These are phyloP conservation scores for Drosophila sp. DNA, from an alignment of 1,140 invertebrate species.

Conservation along the genomic window DNA sequence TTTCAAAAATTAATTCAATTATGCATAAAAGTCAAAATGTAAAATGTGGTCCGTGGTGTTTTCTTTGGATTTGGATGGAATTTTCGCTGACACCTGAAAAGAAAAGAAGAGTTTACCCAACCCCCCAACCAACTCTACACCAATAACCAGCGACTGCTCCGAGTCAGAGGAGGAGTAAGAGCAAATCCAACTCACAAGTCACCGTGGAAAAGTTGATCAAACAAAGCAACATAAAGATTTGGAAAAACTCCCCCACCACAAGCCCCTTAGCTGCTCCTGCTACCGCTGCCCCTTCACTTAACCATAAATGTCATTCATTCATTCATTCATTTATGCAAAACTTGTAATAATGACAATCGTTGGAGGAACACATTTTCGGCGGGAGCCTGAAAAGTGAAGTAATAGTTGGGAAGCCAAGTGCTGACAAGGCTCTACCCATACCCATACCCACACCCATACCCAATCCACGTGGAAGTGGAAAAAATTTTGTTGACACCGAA, in stretches of 20 bases:
- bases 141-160: not conserved
- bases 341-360: constrained; percentile 77
- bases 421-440: constrained; percentile 28
- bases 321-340: constrained; percentile 76
- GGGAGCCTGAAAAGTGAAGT: constrained; percentile 32
- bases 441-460: not conserved
- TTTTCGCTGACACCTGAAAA: constrained; percentile 64
- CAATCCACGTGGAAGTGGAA: constrained; percentile 52
- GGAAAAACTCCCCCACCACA: constrained; percentile 50
- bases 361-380: constrained; percentile 17
- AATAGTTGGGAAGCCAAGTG: constrained; percentile 27
- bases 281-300: not conserved
- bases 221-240: constrained; percentile 64
- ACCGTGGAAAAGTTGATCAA: constrained; percentile 57
- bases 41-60: constrained; percentile 45
- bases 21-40: constrained; percentile 52
- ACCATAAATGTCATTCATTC: constrained; percentile 74
- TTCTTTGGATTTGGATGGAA: constrained; percentile 45
- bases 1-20: constrained; percentile 70
- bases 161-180: not conserved
- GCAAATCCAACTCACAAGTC: constrained; percentile 2
- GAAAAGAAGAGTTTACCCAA: constrained; percentile 39
- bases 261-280: not conserved
- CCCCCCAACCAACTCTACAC: not conserved
- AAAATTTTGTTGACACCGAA: constrained; percentile 71